A percentile compares a stretch with the other conserved stretches of the same genome.
Conservation (phyloP, 2,888 invertebrate species). For the Zele albiditarsus region DNA sequence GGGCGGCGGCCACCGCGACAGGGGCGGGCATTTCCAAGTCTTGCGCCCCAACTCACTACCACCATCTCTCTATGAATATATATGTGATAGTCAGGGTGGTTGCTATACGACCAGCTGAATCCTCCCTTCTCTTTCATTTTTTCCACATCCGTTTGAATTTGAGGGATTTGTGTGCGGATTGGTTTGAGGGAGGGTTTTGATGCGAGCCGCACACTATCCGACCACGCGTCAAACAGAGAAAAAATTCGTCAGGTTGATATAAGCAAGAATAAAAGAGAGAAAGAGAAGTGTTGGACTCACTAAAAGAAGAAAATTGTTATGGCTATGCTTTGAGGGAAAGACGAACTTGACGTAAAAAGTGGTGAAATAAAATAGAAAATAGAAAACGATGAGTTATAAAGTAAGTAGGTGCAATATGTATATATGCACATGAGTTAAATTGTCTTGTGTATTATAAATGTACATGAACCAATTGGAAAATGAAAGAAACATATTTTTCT, state of each 20-base stretch:
- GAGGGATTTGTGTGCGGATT: constrained; percentile 23
- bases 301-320: constrained; percentile 33
- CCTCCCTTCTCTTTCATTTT: constrained; percentile 22
- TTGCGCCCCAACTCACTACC: constrained; percentile 45
- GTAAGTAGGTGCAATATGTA: too few species aligned
- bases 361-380: neutral
- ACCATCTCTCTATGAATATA: constrained; percentile 21
- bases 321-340: neutral
- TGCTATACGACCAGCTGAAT: constrained; percentile 16
- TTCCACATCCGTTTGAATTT: constrained; percentile 15
- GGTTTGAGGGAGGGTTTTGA: neutral
- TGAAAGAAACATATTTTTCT: too few species aligned
- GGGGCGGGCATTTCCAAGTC: constrained; percentile 38
- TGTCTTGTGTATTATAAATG: too few species aligned
- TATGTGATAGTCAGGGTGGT: neutral
- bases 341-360: constrained; percentile 8
- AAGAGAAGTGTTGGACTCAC: constrained; percentile 30
- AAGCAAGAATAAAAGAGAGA: constrained; percentile 39
- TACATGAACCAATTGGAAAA: too few species aligned
- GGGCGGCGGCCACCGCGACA: constrained; percentile 37
- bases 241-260: neutral
- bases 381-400: neutral
- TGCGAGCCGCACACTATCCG: neutral
- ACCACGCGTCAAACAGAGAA: neutral
- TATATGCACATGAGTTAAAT: too few species aligned